A percentile compares a stretch with the other conserved stretches of the same genome.
Evolutionary conservation across 2,113 vertebrate genomes (phyloP).

Genomic region (Heptranchias perlo): DNA sequence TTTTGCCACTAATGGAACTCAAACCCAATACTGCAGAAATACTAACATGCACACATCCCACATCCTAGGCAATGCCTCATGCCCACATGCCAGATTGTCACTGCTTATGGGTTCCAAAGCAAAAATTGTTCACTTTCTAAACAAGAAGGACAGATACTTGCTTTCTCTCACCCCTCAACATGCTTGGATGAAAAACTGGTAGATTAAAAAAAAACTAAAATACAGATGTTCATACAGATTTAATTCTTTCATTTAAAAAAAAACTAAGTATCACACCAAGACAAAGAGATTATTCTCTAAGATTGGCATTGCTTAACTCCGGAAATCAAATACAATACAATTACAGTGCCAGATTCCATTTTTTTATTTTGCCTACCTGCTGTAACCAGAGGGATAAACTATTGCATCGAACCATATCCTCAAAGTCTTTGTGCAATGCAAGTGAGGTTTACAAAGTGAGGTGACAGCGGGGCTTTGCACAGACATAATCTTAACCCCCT

Average conservation of each 20-base stretch:
- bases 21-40: not conserved
- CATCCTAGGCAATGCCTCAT: not conserved
- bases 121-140: not conserved
- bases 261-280: conserved; percentile 1
- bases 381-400: conserved; percentile 28
- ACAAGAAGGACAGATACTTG: not conserved
- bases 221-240: conserved; percentile 25
- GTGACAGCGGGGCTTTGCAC: conserved; percentile 35
- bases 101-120: not conserved
- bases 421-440: conserved; percentile 34
- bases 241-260: not conserved
- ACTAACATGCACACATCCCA: not conserved
- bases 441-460: conserved; percentile 36
- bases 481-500: conserved; percentile 37
- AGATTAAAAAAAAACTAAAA: conserved; percentile 14
- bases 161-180: not conserved
- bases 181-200: not conserved
- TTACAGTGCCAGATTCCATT: conserved; percentile 34
- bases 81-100: not conserved
- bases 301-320: conserved; percentile 17
- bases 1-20: not conserved
- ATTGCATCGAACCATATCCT: conserved; percentile 38
- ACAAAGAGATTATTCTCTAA: conserved; percentile 15
- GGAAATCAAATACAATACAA: conserved; percentile 35
- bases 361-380: conserved; percentile 37